Conservation (phyloP, 2,797 vertebrate species). For the Linurgus olivaceus region DNA sequence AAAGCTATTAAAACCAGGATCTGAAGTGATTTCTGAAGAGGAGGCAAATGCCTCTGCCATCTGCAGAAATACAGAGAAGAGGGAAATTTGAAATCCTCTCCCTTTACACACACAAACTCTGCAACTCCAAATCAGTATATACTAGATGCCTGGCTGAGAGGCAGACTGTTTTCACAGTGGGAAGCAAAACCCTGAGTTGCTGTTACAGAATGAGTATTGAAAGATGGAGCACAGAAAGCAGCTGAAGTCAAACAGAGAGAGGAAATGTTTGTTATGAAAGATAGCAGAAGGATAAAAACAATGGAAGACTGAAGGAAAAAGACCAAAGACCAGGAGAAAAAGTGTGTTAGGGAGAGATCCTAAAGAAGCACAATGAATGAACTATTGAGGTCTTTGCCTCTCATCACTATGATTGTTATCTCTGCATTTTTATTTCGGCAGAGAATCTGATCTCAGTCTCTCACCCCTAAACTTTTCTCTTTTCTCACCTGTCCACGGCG, state of each 20-base stretch:
- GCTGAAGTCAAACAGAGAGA: not conserved
- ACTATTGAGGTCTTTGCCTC: not conserved
- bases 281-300: not conserved
- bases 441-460: not conserved
- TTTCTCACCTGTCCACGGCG: conserved; percentile 89
- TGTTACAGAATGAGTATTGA: not conserved
- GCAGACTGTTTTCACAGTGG: not conserved
- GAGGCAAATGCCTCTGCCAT: not conserved
- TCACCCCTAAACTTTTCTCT: not conserved
- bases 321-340: not conserved
- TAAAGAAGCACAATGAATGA: not conserved
- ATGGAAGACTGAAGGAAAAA: not conserved
- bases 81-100: conserved; percentile 56
- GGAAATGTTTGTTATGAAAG: not conserved
- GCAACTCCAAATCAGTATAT: not conserved
- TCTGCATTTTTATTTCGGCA: not conserved
- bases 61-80: conserved; percentile 18
- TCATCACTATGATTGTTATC: not conserved
- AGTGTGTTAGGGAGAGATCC: not conserved
- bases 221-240: not conserved
- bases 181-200: not conserved
- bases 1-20: not conserved
- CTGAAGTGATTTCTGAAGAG: conserved; percentile 20
- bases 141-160: not conserved
- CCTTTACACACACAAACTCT: not conserved